Evolutionary conservation across 2,888 invertebrate genomes (phyloP), one percentile per base, ranked within the genome.

Genomic region (Phorcus lineatus): DNA sequence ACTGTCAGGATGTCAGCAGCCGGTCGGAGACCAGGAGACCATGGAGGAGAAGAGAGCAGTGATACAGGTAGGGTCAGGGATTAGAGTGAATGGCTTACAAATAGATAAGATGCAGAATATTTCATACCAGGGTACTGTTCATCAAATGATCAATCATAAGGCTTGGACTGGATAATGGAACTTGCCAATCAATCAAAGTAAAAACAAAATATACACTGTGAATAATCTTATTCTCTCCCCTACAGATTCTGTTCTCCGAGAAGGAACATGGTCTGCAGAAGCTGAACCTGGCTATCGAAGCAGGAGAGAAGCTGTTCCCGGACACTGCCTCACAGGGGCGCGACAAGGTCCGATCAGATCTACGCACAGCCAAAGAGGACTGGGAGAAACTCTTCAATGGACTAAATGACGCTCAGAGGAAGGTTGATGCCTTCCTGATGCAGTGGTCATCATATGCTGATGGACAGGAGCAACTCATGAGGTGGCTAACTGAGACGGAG

Each of bases 391-490:
- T 91, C 74, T 88, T 88, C 79, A 87, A 82, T 57, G 96, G 97
- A 87, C 94, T 97, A 31, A 97, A 97, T 91, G 95, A 96, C 91
- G 95, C 96, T 0, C 95, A 97, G 84, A 95, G 97, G 78, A 96
- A 96, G 88, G 94, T 98, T 24, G 96, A 97, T 93, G 95, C 96
- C 0, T 97, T 96, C 94, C 95, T 97, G 80, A 96, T 98, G 92
- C 97, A 96, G 88, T 98, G 97, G 97, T 96, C 96, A 13, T 97
- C 97, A 0, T 98, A 97, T 91, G 97, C 97, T 91, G 97, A 98
- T 88, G 96, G 96, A 85, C 95, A 96, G 28, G 96, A 96, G 80
- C 95, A 95, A 57, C 95, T 98, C 3, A 95, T 96, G 85, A 94
- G 94, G 75, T 98, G 98, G 98, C 92, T 98, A 79, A 94, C 95